Conservation (phyloP, 1,140 invertebrate species). For the Ctenoplectra terminalis region DNA sequence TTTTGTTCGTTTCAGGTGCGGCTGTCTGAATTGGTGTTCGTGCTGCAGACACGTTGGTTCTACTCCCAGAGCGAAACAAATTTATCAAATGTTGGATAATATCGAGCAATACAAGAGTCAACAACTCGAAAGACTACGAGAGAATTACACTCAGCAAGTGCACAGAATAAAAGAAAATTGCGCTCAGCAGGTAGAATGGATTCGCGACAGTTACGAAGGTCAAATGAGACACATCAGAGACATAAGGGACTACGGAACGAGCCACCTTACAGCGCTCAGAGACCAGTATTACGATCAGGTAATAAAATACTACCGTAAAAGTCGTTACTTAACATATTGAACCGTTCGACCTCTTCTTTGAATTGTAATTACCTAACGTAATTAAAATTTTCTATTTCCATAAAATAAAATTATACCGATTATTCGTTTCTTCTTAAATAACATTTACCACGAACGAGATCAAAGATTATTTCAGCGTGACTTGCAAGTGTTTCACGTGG, state of each 20-base stretch:
- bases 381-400: background rate
- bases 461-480: background rate
- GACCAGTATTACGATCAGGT: conserved; percentile 97
- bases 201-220: conserved; percentile 94
- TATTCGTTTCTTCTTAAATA: too few species aligned
- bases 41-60: conserved; percentile 87
- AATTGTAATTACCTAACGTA: background rate
- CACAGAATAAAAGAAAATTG: conserved; percentile 96
- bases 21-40: conserved; percentile 85
- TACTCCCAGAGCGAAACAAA: conserved; percentile 90
- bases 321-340: too few species aligned
- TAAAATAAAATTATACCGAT: too few species aligned
- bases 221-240: conserved; percentile 94
- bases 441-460: too few species aligned
- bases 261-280: conserved; percentile 91
- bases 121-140: conserved; percentile 92
- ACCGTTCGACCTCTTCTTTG: too few species aligned
- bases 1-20: conserved; percentile 82
- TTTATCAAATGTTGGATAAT: conserved; percentile 93
- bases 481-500: background rate
- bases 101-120: conserved; percentile 95
- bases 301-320: conserved; percentile 56
- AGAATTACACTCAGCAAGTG: conserved; percentile 96
- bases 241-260: conserved; percentile 94
- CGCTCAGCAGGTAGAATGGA: conserved; percentile 95